Conservation (phyloP, 92 coral and sea anemone genomes). For the Palythoa caribaeorum region DNA sequence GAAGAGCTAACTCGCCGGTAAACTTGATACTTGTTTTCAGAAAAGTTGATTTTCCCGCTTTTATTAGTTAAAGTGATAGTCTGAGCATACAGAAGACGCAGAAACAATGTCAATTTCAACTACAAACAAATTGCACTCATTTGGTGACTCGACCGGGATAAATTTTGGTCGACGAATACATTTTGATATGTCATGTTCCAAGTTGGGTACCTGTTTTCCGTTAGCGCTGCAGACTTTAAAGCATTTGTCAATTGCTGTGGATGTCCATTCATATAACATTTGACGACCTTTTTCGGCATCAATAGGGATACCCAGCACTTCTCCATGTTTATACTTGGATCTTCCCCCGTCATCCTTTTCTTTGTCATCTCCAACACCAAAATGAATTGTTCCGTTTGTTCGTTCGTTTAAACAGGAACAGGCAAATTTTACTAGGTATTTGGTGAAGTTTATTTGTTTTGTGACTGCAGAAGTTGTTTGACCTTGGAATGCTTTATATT, state of each 20-base stretch:
- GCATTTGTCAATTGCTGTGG: constrained; percentile 17
- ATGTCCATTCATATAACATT: constrained; percentile 33
- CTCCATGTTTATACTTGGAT: constrained; percentile 43
- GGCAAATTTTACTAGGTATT: constrained; percentile 55
- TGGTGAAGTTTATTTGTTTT: constrained; percentile 35
- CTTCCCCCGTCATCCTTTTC: constrained; percentile 18
- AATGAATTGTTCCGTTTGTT: constrained; percentile 74
- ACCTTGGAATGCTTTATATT: constrained; percentile 42
- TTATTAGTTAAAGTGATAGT: background rate
- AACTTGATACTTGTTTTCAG: constrained; percentile 20
- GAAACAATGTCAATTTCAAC: constrained; percentile 46
- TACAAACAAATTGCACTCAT: constrained; percentile 5
- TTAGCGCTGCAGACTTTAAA: constrained; percentile 13
- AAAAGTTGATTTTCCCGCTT: background rate
- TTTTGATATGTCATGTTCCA: background rate
- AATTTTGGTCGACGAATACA: constrained; percentile 39
- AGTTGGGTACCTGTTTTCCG: background rate
- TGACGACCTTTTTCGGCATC: background rate
- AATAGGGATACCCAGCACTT: constrained; percentile 37
- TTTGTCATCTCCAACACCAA: constrained; percentile 66
- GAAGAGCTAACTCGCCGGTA: constrained; percentile 35
- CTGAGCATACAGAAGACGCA: background rate
- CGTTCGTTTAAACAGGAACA: constrained; percentile 65
- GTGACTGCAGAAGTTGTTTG: background rate
- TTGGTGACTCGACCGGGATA: constrained; percentile 11